Base-by-base conservation (phyloP, 2,888 invertebrate genomes). In the Melanchra persicariae region DNA sequence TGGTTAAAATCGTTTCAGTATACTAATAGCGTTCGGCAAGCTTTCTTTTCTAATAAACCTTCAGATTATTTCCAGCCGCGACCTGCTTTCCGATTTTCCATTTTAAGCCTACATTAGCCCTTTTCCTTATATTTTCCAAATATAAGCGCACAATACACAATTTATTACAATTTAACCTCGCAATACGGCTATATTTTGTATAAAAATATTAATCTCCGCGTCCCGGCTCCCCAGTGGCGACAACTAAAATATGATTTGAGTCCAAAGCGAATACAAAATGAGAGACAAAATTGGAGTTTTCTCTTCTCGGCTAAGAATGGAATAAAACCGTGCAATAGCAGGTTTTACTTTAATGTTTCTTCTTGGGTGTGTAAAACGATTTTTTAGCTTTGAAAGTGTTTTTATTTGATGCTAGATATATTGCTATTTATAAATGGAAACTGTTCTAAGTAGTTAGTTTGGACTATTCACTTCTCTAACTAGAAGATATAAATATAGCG, bases 191-290 rank as follows among this genome's bases (percentile, higher is more conserved):
- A 68, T 75, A 76, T 80, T 77, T 70, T 58, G 69, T 61, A 77
- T 77, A 77, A 83, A 80, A 83, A 85, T 85, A 82, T 82, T 79
- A 85, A 82, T 81, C 81, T 79, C 63, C 68, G 59, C 74, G 54
- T 73, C 57, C 70, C 49, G 43, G 74, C 67, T 79, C 75, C 77
- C 83, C 72, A 51, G 79, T 79, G 82, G 88, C 85, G 88, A 87
- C 90, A 89, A 89, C 88, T 89, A 90, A 91, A 92, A 92, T 92
- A 92, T 91, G 88, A 91, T 90, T 90, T 87, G 86, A 89, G 89
- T 88, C 85, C 85, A 90, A 89, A 89, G 89, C 87, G 90, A 91
- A 92, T 91, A 86, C 88, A 91, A 90, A 92, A 91, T 90, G 90
- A 90, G 90, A 88, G 86, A 88, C 87, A 83, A 92, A 92, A 92